Evolutionary conservation across 2,113 vertebrate species (phyloP).

Genomic region (Paralichthys olivaceus): DNA sequence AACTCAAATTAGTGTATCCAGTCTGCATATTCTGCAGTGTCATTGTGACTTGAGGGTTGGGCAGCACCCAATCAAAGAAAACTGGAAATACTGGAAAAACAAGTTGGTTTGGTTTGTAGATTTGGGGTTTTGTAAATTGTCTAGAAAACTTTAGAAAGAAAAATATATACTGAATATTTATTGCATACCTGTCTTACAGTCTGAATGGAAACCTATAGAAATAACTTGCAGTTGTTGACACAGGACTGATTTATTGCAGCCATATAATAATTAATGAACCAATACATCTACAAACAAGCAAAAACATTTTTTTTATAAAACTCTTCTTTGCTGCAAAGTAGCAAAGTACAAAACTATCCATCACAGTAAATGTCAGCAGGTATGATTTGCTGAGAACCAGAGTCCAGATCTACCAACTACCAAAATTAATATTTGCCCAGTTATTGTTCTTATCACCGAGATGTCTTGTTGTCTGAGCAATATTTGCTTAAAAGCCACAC

Average conservation of each 20-base stretch:
- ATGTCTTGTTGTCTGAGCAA: constrained; percentile 8
- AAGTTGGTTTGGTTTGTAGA: no score
- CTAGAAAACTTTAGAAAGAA: no score
- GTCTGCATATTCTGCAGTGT: no score
- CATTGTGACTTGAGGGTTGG: no score
- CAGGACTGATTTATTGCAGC: constrained; percentile 1
- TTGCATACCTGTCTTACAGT: not conserved
- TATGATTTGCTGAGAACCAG: constrained; percentile 5
- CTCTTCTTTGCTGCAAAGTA: constrained; percentile 12
- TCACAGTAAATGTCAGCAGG: constrained; percentile 47
- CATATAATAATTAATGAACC: constrained; percentile 14
- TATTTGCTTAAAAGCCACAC: constrained; percentile 32
- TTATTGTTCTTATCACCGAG: constrained; percentile 69
- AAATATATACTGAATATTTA: not conserved
- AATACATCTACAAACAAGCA: not conserved
- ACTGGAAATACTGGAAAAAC: no score
- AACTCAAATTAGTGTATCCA: no score
- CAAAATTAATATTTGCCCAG: constrained; percentile 74
- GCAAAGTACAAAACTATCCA: constrained; percentile 19
- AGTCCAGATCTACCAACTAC: constrained; percentile 5
- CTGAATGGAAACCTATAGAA: not conserved
- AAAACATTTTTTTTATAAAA: constrained; percentile 11
- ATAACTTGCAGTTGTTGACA: not conserved
- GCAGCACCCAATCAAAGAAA: no score
- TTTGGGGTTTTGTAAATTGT: no score